Conservation (phyloP, 1,140 invertebrate species). For the Chlorops oryzae region DNA sequence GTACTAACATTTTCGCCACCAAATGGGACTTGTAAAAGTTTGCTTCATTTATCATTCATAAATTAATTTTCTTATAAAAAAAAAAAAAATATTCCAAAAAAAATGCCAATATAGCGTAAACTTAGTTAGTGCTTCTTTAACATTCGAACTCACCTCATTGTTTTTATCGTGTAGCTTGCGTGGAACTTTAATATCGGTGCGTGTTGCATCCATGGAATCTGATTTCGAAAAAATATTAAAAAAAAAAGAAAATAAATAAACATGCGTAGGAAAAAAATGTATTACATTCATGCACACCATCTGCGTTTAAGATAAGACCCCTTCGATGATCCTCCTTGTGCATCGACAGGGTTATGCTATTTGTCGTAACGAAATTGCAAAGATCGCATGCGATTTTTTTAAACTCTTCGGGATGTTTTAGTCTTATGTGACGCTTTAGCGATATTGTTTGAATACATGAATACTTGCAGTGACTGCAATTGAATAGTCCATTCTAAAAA, state of each 20-base stretch:
- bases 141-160: conserved; percentile 20
- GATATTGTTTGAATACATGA: conserved; percentile 31
- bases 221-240: background rate
- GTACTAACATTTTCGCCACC: too few species aligned
- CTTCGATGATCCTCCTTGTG: conserved; percentile 36
- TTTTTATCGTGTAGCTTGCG: conserved; percentile 25
- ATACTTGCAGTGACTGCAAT: conserved; percentile 28
- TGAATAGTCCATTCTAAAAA: conserved; percentile 16
- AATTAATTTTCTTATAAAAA: background rate
- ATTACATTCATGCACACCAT: conserved; percentile 8
- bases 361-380: conserved; percentile 34
- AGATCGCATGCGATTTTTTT: conserved; percentile 31
- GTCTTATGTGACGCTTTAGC: conserved; percentile 30
- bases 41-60: background rate
- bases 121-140: too few species aligned
- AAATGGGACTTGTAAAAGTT: conserved; percentile 3
- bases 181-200: conserved; percentile 22
- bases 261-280: background rate
- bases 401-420: conserved; percentile 31
- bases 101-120: too few species aligned
- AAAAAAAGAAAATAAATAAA: background rate
- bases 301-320: conserved; percentile 29
- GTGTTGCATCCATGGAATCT: conserved; percentile 30
- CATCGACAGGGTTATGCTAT: conserved; percentile 18
- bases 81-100: background rate